These are phyloP conservation scores for Paradisaea rubra DNA, from an alignment of 2,113 vertebrate genomes.

Conservation along the genomic window DNA sequence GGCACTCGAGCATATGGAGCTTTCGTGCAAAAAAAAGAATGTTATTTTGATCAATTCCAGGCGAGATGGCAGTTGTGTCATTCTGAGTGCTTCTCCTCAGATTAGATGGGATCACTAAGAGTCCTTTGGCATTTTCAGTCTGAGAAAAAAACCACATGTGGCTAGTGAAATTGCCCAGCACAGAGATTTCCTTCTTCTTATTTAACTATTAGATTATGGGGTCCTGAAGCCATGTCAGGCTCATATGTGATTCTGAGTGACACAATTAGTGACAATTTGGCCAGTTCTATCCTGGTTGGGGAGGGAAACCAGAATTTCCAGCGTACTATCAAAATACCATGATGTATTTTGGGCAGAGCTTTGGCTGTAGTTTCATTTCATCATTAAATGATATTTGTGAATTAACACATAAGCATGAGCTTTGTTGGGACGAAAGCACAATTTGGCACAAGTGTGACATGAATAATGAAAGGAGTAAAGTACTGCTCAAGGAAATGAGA, in stretches of 20 bases:
- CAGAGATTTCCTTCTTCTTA: neutral
- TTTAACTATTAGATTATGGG: neutral
- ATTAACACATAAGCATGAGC: neutral
- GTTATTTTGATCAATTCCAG: conserved; percentile 54
- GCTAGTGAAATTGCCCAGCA: conserved; percentile 13
- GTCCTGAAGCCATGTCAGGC: neutral
- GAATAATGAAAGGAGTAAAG: conserved; percentile 6
- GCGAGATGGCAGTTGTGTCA: conserved; percentile 54
- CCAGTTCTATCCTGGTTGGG: neutral
- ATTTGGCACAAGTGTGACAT: neutral
- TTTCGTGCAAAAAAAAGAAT: conserved; percentile 49
- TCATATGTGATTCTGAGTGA: neutral
- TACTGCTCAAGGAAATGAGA: conserved; percentile 37
- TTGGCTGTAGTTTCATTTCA: neutral
- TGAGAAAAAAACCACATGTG: neutral
- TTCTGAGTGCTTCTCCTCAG: conserved; percentile 20
- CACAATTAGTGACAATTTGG: neutral
- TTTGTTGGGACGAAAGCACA: neutral
- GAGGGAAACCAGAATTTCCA: neutral
- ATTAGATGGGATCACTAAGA: conserved; percentile 39
- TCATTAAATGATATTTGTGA: conserved; percentile 13
- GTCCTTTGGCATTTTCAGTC: conserved; percentile 32
- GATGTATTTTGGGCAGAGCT: neutral
- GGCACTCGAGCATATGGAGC: conserved; percentile 51
- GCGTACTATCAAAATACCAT: neutral